phyloP scores from a whole-genome alignment of 2,888 invertebrate species.

The Amblyteles armatorius region DNA sequence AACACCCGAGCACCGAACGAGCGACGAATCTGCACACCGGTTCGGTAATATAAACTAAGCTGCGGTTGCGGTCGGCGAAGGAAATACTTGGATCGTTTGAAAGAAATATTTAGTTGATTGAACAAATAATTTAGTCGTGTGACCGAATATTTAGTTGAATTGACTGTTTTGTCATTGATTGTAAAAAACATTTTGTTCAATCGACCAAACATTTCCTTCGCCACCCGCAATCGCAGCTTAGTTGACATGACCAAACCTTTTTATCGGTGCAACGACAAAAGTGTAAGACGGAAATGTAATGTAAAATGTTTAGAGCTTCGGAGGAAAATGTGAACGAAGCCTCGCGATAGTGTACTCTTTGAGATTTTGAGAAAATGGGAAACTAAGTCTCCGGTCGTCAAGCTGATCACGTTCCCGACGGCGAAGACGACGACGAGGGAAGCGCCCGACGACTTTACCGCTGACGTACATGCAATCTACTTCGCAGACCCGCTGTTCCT shows the following conservation, averaged over 20 bases:
- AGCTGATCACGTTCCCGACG: constrained; percentile 58
- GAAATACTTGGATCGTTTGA: no score
- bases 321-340: constrained; percentile 30
- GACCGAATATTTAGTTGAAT: no score
- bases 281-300: no score
- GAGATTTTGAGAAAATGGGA: constrained; percentile 62
- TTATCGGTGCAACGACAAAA: constrained; percentile 2
- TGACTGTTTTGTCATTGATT: no score
- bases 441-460: constrained; percentile 28
- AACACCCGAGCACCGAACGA: neutral
- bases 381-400: constrained; percentile 55
- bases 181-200: no score
- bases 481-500: neutral
- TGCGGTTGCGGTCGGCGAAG: no score
- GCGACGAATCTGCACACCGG: constrained; percentile 20
- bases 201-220: no score
- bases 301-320: neutral
- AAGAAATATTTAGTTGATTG: no score
- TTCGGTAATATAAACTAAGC: no score
- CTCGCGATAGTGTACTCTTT: constrained; percentile 5
- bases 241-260: no score
- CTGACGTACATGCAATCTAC: constrained; percentile 19
- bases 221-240: no score
- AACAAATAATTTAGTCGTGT: no score
- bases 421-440: constrained; percentile 28